Base-by-base conservation (phyloP, 2,888 invertebrate species). In the Diarsia rubi region DNA sequence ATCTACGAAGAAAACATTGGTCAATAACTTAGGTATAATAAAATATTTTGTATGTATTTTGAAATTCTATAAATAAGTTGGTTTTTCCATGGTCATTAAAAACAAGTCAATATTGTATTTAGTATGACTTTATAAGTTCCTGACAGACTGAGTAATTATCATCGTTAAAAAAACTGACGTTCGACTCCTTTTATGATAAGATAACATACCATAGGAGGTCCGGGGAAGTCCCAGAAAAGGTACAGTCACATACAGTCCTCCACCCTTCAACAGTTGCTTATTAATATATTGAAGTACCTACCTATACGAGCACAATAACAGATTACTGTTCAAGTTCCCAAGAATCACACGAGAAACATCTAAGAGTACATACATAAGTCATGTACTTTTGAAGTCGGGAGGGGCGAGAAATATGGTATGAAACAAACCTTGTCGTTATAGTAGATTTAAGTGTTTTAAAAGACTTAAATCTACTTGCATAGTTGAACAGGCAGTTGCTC, bases 71-170 rank as follows among this genome's bases (percentile, higher is more conserved):
- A 60, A 60, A n/a, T 12, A 21, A 37, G 12, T 44, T 19, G 42
- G 52, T 42, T 52, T 68, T 54, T 63, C 78, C 54, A 16, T 21
- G 0, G 19, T 67, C 16, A 77, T 66, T 65, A 76, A 49, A 66
- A 49, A 3, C 0, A 42, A 44, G 27, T n/a, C 12, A 52, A 31
- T 54, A 59, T 72, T 71, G 16, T n/a, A n/a, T n/a, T n/a, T n/a
- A n/a, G n/a, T n/a, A n/a, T n/a, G n/a, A n/a, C n/a, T n/a, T n/a
- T n/a, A n/a, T n/a, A n/a, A n/a, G n/a, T n/a, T n/a, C n/a, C n/a
- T n/a, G n/a, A n/a, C n/a, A n/a, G n/a, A n/a, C n/a, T n/a, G n/a
- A n/a, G n/a, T n/a, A n/a, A n/a, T n/a, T n/a, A n/a, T n/a, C n/a
- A n/a, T n/a, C n/a, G n/a, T n/a, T n/a, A n/a, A n/a, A n/a, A n/a